phyloP scores from a whole-genome alignment of 1,140 invertebrate genomes.

The Hypothenemus hampei region DNA sequence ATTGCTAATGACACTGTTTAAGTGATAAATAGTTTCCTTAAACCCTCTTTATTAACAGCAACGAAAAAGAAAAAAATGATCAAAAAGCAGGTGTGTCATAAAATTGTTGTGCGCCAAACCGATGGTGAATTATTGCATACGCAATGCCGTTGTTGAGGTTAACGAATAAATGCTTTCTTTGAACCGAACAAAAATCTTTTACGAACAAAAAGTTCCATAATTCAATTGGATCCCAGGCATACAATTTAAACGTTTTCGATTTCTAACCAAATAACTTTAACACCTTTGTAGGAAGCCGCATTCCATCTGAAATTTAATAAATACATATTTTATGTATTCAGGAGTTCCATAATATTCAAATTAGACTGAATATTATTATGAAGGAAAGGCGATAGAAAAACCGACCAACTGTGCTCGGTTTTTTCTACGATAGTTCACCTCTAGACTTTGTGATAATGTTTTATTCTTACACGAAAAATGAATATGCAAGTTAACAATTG shows the following conservation, averaged over 20 bases:
- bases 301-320: slow-evolving; percentile 14
- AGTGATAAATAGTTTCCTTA: slow-evolving; percentile 1
- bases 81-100: background rate
- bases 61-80: background rate
- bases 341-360: background rate
- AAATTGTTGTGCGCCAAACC: no score
- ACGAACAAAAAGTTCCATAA: slow-evolving; percentile 25
- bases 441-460: no score
- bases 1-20: background rate
- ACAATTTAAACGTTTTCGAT: slow-evolving; percentile 36
- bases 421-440: no score
- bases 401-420: no score
- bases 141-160: no score
- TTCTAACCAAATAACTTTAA: slow-evolving; percentile 37
- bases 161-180: slow-evolving; percentile 5
- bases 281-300: slow-evolving; percentile 37
- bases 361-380: background rate
- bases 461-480: no score
- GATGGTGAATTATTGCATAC: no score
- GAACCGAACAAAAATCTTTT: slow-evolving; percentile 13
- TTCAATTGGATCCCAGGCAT: slow-evolving; percentile 35
- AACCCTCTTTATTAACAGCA: slow-evolving; percentile 6
- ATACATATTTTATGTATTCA: background rate
- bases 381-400: no score
- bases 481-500: no score